Conservation (phyloP, 2,113 vertebrate species). For the Parus major region DNA sequence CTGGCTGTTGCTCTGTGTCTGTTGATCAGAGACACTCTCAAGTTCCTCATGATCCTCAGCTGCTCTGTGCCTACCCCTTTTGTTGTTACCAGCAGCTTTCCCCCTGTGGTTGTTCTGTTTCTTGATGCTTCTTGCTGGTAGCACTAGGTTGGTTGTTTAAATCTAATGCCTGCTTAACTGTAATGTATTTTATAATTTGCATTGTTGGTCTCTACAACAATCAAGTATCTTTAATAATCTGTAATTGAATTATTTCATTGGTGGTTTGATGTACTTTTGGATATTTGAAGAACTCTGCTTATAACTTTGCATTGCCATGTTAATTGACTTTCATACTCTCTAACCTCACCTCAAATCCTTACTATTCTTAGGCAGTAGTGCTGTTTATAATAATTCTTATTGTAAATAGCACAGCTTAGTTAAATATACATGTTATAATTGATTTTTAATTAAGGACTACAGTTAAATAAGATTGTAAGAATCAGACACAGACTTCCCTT, state of each 20-base stretch:
- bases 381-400: not conserved
- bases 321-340: not conserved
- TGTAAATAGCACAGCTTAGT: not conserved
- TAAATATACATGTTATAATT: not conserved
- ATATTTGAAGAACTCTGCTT: not conserved
- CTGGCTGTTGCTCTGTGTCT: not conserved
- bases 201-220: not conserved
- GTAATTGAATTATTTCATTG: not conserved
- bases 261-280: not conserved
- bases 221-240: not conserved
- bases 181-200: not conserved
- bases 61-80: not conserved
- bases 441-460: not conserved
- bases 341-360: not conserved
- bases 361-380: not conserved
- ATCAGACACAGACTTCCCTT: not conserved
- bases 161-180: not conserved
- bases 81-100: not conserved
- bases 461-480: not conserved
- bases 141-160: not conserved
- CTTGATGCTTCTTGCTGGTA: not conserved
- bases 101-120: not conserved
- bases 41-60: not conserved
- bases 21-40: not conserved
- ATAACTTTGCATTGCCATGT: not conserved